These are phyloP conservation scores for Lysandra bellargus DNA, from an alignment of 2,888 invertebrate species.

Conservation along the genomic window DNA sequence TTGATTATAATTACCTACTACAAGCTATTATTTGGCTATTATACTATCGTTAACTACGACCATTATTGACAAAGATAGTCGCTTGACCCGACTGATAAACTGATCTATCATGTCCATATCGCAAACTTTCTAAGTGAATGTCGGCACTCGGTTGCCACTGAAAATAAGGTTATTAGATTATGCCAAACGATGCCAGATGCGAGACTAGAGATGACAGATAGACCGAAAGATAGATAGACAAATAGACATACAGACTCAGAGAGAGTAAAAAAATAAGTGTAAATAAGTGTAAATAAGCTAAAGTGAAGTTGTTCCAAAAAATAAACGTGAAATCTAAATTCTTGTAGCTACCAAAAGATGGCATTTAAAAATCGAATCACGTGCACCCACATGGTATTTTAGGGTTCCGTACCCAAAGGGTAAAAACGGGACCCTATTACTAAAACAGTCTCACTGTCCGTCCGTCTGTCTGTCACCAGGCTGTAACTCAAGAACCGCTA, in stretches of 20 bases:
- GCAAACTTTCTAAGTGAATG: constrained; percentile 41
- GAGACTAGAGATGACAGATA: neutral
- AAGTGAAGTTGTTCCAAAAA: neutral
- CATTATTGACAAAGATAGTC: neutral
- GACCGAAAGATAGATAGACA: too few species aligned
- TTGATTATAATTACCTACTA: neutral
- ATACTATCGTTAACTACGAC: neutral
- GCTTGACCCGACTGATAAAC: constrained; percentile 33
- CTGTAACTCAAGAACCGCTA: too few species aligned
- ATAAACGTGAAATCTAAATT: neutral
- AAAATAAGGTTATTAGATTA: constrained; percentile 36
- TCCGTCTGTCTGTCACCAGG: too few species aligned
- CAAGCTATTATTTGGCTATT: too few species aligned
- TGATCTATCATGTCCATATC: constrained; percentile 40
- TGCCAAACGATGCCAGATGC: constrained; percentile 18
- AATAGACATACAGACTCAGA: neutral
- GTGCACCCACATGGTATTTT: neutral
- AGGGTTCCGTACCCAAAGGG: too few species aligned
- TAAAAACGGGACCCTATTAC: too few species aligned
- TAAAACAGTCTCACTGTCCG: too few species aligned
- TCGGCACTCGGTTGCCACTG: constrained; percentile 35
- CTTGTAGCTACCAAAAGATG: neutral
- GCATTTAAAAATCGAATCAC: neutral
- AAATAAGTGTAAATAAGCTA: too few species aligned
- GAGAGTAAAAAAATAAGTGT: too few species aligned